Evolutionary conservation across 2,797 vertebrate species (phyloP), one percentile per base, ranked within the genome.

Genomic region (Paedocypris micromegethes): DNA sequence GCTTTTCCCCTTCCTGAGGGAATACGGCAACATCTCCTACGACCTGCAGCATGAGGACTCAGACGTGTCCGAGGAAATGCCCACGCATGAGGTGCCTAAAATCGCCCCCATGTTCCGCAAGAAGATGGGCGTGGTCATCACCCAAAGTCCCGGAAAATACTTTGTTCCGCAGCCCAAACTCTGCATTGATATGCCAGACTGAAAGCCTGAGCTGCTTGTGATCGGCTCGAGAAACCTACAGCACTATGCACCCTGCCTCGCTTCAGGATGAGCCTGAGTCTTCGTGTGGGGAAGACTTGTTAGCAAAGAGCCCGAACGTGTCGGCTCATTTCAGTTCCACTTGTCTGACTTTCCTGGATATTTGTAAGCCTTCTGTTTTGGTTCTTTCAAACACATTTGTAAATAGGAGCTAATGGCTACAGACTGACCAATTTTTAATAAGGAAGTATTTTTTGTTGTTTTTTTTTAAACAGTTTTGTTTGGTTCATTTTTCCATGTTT

Each of bases 101-200:
- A 95, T 97, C 1, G 93, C 93, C 9, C 95, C 94, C n/a, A 93
- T 96, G 88, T 97, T 99, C 83, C 91, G 92, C 74, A 99, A 98
- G 87, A 98, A 99, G 85, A 91, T 92, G 0, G 94, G 95, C 1
- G 94, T 97, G 46, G 96, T 98, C 66, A 96, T 99, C 83, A 97
- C 96, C 0, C 96, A 99, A 83, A 99, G 95, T 69, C 96, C 96
- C 1, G 96, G 96, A 42, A 98, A 98, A 68, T 98, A 98, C 0
- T 93, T 95, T 2, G 91, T 96, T 58, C 95, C 95, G 0, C 94
- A 95, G 2, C 93, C 96, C 2, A 99, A 98, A 57, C 85, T 98
- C 75, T 96, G 93, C 79, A 98, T 99, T 2, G 95, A 98, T 83
- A 93, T 96, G 92, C 96, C 96, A 0, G 96, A 99, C 88, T 98